phyloP scores from a whole-genome alignment of 2,888 invertebrate species.

The Habroteleia sp. region DNA sequence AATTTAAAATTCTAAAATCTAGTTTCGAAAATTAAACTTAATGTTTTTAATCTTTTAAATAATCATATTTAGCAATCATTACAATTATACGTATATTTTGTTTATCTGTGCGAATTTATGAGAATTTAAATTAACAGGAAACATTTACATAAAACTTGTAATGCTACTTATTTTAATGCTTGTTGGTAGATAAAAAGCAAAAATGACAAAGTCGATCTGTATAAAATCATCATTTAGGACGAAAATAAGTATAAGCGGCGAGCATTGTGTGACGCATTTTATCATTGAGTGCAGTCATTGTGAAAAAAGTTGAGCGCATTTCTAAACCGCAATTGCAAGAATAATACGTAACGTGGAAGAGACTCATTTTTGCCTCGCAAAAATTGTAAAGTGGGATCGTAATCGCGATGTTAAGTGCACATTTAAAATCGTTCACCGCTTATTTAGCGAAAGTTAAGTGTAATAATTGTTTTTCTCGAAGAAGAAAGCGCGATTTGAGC shows the following conservation, averaged over 20 bases:
- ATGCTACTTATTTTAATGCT: constrained; percentile 26
- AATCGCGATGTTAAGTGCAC: constrained; percentile 15
- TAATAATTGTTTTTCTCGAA: constrained; percentile 43
- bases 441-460: constrained; percentile 42
- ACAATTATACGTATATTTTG: too few relatives aligned
- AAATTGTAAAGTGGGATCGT: constrained; percentile 6
- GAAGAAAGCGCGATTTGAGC: constrained; percentile 41
- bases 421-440: constrained; percentile 15
- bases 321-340: constrained; percentile 9
- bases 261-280: constrained; percentile 15
- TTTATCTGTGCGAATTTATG: background rate
- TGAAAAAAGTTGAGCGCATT: constrained; percentile 24
- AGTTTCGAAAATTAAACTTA: too few relatives aligned
- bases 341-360: constrained; percentile 12
- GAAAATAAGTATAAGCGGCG: constrained; percentile 10
- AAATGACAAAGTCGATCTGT: constrained; percentile 9
- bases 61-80: background rate
- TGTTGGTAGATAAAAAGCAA: constrained; percentile 2
- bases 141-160: constrained; percentile 13
- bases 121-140: constrained; percentile 16
- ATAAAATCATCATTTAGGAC: constrained; percentile 27
- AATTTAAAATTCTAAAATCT: too few relatives aligned
- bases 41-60: too few relatives aligned
- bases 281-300: constrained; percentile 21
- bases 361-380: constrained; percentile 8